phyloP scores from a whole-genome alignment of 2,797 vertebrate species.

The Oceanodroma leucorhoa region DNA sequence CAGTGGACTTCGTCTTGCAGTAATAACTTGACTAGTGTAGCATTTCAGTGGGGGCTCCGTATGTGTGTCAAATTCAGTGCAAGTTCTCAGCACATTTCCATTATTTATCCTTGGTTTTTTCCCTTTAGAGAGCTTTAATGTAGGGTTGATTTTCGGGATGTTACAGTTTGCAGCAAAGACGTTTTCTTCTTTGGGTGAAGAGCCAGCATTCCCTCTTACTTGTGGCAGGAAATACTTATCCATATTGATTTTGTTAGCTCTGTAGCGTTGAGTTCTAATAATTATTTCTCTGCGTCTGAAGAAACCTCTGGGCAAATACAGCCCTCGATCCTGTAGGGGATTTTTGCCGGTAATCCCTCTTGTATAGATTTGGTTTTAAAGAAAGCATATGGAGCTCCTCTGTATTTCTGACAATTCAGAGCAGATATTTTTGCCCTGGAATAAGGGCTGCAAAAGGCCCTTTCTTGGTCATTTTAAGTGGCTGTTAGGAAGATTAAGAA shows the following conservation, averaged over 20 bases:
- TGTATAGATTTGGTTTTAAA: conserved; percentile 31
- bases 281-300: conserved; percentile 39
- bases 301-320: conserved; percentile 57
- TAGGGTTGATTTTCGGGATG: neutral
- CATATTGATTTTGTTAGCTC: conserved; percentile 61
- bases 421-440: conserved; percentile 8
- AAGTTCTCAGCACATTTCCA: neutral
- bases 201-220: neutral
- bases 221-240: neutral
- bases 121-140: neutral
- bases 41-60: neutral
- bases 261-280: conserved; percentile 23
- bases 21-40: neutral
- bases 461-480: conserved; percentile 25
- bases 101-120: neutral
- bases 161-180: neutral
- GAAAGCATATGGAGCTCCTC: conserved; percentile 4
- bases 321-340: neutral
- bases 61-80: neutral
- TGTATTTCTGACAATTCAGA: neutral
- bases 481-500: conserved; percentile 37
- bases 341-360: conserved; percentile 30
- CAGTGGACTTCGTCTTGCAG: neutral
- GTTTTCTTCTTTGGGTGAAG: neutral
- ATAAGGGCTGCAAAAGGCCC: neutral